phyloP scores from a whole-genome alignment of 2,888 invertebrate genomes.

The Hypsopygia costalis region DNA sequence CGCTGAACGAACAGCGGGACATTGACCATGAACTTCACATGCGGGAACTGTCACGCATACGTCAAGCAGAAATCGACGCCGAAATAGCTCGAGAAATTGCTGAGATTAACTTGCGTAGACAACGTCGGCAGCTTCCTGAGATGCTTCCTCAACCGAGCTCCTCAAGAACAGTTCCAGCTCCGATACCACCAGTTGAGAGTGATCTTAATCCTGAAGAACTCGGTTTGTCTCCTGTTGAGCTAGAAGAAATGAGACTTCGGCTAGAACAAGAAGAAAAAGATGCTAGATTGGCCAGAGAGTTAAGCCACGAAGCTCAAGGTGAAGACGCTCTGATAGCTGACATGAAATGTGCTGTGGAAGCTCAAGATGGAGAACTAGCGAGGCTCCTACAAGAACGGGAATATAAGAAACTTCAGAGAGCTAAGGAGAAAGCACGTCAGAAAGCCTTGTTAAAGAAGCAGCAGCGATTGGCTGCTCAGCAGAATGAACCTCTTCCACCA shows the following conservation, averaged over 20 bases:
- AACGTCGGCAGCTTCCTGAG: slow-evolving; percentile 50
- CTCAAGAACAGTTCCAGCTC: slow-evolving; percentile 41
- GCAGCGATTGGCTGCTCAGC: slow-evolving; percentile 50
- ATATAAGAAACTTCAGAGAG: slow-evolving; percentile 69
- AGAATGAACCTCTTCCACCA: slow-evolving; percentile 22
- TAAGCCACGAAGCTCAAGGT: slow-evolving; percentile 59
- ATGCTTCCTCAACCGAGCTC: slow-evolving; percentile 52
- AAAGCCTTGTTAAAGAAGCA: slow-evolving; percentile 71
- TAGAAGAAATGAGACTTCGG: slow-evolving; percentile 61
- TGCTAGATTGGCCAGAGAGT: slow-evolving; percentile 58
- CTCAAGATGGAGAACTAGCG: slow-evolving; percentile 70
- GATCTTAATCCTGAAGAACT: slow-evolving; percentile 57
- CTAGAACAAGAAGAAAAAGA: slow-evolving; percentile 70
- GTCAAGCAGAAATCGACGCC: slow-evolving; percentile 69
- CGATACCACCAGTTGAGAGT: slow-evolving; percentile 20
- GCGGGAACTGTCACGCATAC: slow-evolving; percentile 54
- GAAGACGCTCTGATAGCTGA: slow-evolving; percentile 62
- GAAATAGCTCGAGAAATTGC: slow-evolving; percentile 73
- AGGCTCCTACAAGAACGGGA: slow-evolving; percentile 67
- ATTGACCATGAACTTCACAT: slow-evolving; percentile 61
- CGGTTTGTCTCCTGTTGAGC: slow-evolving; percentile 57
- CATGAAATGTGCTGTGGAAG: slow-evolving; percentile 72
- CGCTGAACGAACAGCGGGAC: slow-evolving; percentile 62
- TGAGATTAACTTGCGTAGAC: slow-evolving; percentile 66
- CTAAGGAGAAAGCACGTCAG: slow-evolving; percentile 70